Evolutionary conservation across 2,113 vertebrate species (phyloP).

Genomic region (Triplophysa dalaica): DNA sequence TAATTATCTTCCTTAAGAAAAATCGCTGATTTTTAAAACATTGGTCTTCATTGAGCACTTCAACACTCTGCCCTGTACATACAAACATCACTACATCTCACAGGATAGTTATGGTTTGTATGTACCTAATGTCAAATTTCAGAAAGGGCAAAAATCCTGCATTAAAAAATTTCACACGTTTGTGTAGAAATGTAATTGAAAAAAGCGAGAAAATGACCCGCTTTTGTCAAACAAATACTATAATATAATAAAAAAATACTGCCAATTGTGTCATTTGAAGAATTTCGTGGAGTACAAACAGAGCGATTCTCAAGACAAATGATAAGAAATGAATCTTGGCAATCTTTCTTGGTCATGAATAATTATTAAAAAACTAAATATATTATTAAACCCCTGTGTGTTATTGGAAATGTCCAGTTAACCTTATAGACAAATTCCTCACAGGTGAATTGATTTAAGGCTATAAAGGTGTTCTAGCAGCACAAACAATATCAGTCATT

Average conservation of each 20-base stretch:
- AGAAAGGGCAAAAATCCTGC: background rate
- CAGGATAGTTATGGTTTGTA: background rate
- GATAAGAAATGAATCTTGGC: background rate
- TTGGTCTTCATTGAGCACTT: too few species aligned
- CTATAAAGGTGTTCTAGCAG: slow-evolving; percentile 24
- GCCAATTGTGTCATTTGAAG: background rate
- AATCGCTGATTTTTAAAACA: too few species aligned
- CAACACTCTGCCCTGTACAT: too few species aligned
- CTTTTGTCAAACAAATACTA: too few species aligned
- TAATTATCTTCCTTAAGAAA: background rate
- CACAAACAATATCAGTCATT: slow-evolving; percentile 8
- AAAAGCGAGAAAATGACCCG: too few species aligned
- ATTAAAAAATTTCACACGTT: background rate
- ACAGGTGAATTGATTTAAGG: slow-evolving; percentile 1
- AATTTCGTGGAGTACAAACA: background rate
- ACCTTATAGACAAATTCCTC: slow-evolving; percentile 22
- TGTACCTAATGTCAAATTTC: background rate
- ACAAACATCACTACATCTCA: background rate
- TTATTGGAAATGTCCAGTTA: slow-evolving; percentile 29
- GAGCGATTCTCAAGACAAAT: background rate
- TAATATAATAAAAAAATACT: background rate
- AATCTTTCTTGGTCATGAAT: background rate
- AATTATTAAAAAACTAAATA: background rate
- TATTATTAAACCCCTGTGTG: slow-evolving; percentile 13
- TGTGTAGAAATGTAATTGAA: background rate